A percentile compares a stretch with the other conserved stretches of the same genome.
Evolutionary conservation across 2,113 vertebrate genomes (phyloP).

Genomic region (Orientallactaga bullata): DNA sequence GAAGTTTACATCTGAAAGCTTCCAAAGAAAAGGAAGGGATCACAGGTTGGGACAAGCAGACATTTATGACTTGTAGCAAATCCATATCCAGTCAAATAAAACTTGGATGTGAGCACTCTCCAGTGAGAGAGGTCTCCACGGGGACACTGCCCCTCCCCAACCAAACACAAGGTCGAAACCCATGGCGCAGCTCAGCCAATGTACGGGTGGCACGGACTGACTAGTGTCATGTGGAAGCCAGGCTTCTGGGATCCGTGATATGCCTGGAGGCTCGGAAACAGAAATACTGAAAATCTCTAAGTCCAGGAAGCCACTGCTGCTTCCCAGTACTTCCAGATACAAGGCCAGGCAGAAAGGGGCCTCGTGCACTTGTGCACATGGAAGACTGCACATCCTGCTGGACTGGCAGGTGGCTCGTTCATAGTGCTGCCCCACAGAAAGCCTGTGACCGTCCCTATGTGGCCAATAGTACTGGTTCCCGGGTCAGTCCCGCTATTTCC

Average conservation of each 20-base stretch:
- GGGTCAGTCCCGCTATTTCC: background rate
- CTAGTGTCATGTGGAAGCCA: background rate
- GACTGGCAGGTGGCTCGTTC: fast-evolving
- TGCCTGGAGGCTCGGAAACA: background rate
- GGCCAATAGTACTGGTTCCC: background rate
- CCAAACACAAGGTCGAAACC: background rate
- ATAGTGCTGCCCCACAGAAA: fast-evolving
- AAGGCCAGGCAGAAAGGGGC: background rate
- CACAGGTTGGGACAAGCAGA: too few relatives aligned
- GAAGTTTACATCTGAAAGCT: background rate
- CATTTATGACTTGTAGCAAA: background rate
- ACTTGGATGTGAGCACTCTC: fast-evolving
- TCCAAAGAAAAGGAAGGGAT: too few relatives aligned
- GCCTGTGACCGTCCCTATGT: fast-evolving
- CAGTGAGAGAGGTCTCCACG: background rate
- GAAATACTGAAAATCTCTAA: background rate
- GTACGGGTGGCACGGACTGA: background rate
- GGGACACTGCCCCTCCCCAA: background rate
- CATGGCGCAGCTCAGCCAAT: fast-evolving
- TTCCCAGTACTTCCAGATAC: background rate
- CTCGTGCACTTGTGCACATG: fast-evolving
- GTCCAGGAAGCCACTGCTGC: background rate
- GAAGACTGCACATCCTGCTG: fast-evolving
- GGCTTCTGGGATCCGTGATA: background rate
- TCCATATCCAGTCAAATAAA: fast-evolving